Percentiles rank a stretch among this genome's conserved stretches.
Evolutionary conservation across 2,113 vertebrate species (phyloP).

Genomic region (Leucoraja erinaceus): DNA sequence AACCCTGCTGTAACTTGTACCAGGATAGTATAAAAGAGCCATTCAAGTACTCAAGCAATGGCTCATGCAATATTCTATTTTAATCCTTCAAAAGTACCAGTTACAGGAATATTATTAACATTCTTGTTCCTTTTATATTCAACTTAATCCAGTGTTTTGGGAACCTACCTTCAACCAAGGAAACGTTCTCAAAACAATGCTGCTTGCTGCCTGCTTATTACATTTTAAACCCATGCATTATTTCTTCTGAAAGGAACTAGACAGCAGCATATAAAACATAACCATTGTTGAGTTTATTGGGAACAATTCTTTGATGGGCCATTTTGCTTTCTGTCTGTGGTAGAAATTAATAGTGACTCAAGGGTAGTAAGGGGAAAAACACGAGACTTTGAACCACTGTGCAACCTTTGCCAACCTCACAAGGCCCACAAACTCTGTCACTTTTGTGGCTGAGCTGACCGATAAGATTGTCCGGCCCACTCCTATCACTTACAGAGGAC

Average conservation of each 20-base stretch:
- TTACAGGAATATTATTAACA: constrained; percentile 9
- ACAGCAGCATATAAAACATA: background rate
- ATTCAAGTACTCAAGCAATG: background rate
- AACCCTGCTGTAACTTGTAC: constrained; percentile 13
- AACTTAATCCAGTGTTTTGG: background rate
- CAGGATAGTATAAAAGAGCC: constrained; percentile 9
- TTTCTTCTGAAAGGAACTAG: background rate
- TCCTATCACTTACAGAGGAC: no score
- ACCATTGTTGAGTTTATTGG: background rate
- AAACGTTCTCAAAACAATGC: background rate
- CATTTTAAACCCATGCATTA: background rate
- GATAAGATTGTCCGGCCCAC: no score
- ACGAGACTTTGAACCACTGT: background rate
- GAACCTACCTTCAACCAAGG: background rate
- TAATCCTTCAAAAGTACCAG: background rate
- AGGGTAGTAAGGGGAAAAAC: background rate
- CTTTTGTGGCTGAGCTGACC: background rate
- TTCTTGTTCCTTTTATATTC: background rate
- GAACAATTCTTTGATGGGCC: background rate
- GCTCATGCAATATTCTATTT: background rate
- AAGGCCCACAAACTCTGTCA: background rate
- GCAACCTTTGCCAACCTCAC: background rate
- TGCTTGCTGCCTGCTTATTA: background rate
- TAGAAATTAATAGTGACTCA: background rate
- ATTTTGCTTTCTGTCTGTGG: background rate